Base-by-base conservation (phyloP, 2,113 vertebrate species). In the Mormyrus iriodes region DNA sequence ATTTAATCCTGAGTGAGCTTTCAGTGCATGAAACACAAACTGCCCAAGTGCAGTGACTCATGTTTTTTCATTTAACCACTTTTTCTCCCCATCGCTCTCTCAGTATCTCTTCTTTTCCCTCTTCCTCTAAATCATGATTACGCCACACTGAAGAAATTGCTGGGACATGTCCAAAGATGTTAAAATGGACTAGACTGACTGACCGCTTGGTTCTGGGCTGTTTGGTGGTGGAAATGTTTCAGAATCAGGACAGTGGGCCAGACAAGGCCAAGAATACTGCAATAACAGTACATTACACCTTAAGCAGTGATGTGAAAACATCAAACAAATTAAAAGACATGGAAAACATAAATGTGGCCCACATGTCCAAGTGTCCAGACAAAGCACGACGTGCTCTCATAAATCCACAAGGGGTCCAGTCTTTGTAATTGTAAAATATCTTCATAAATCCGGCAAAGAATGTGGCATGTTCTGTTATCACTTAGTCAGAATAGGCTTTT, bases 1-100 rank as follows among this genome's bases (percentile, higher is more conserved):
- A 24, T 86, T 86, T 86, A 31, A 86, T 86, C 85, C n/a, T 35
- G n/a, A 52, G 27, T 35, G 49, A 53, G 31, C 85, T 53, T n/a
- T 51, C 31, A 55, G 31, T 52, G 17, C 85, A 53, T 52, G 85
- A 86, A 86, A 86, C 51, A 86, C 31, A 51, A 86, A 51, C 85
- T 31, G 52, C 27, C 49, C 15, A 24, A 17, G 24, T 19, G n/a
- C 27, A n/a, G 83, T 19, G 85, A n/a, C 85, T 55, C 51, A 86
- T 58, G 85, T 51, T 52, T 52, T 55, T 58, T 86, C 52, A 53
- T 55, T 46, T 69, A 15, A 44, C 4, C 12, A 39, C 42, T 88
- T n/a, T 42, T 46, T 17, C 44, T 46, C 61, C 61, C 35, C 58
- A 46, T 52, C 55, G 19, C 44, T 44, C 87, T 69, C 58, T 48